Base-by-base conservation (phyloP, 2,888 invertebrate species). In the Noctua pronuba region DNA sequence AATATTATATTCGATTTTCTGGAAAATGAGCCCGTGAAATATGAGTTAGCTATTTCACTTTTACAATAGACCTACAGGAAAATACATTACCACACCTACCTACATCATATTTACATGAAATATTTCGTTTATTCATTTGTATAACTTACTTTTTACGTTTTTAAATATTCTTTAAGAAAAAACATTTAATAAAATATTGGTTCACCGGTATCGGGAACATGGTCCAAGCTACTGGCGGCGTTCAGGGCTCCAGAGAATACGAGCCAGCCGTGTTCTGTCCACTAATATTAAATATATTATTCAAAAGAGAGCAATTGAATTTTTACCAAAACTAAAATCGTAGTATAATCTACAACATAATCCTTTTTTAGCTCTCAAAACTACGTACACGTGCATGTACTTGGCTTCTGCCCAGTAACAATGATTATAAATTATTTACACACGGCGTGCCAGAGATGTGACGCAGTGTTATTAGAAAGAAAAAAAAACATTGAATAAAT, bases 341-440 rank as follows among this genome's bases (percentile, higher is more conserved):
- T 82, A 24, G 75, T 84, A 18, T 28, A 28, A 60, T 60, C 60
- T 8, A 3, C 8, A 60, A 31, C 18, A 60, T 6, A 16, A 58
- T 60, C 31, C 60, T 80, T 84, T 83, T 87, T 87, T 77, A 83
- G 73, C 78, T 82, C 64, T 77, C 41, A 81, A 79, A 83, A 78
- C 87, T 87, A 84, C 86, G 79, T 79, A 80, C 80, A 16, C 41
- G n/a, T n/a, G 31, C 80, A 86, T 85, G 76, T 76, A 86, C 84
- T 89, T 93, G 93, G 93, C 93, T 82, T 65, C 74, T 79, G 80
- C 91, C 92, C 93, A 94, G 91, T 92, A 91, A 92, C 92, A 92
- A 88, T 90, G 83, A 72, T 81, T 72, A 80, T 72, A 85, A 84
- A 88, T 89, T 89, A 90, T 91, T 90, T 89, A 91, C 89, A 86